Evolutionary conservation across 2,888 invertebrate genomes (phyloP), one percentile per base, ranked within the genome.

Genomic region (Leucoptera coffeella): DNA sequence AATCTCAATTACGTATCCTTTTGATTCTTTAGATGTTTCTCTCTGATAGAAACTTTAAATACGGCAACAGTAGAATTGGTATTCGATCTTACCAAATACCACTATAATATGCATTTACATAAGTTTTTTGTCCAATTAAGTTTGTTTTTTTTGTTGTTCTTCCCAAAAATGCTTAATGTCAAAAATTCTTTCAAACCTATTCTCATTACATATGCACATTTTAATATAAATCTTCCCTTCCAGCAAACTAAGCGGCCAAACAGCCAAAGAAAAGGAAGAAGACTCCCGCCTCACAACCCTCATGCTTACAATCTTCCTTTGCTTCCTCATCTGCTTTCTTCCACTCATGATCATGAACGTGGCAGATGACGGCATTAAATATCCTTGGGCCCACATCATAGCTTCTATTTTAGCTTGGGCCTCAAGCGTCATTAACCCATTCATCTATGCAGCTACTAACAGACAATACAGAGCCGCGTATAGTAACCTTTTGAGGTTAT

Each of bases 331-430:
- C 25, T 91, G 89, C 43, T 93, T 91, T 62, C 73, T 92, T 35
- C 92, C 92, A 0, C 69, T 91, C 28, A 89, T 90, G 84, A 64
- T 92, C 37, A 86, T 84, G 48, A 92, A 92, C 56, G 89, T 92
- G 4, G 77, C 87, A 9, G 89, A 89, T 49, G 89, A 90, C 46
- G 75, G 81, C 34, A 80, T 82, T 31, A 44, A 32, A 4, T 77
- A 75, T 40, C 89, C 91, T 3, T 77, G 79, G 56, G 55, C 89
- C 1, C 90, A 92, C 47, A 81, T 91, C 32, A 67, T 89, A 29
- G 86, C 89, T 1, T 90, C 90, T 0, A 79, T 91, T 27, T 67
- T 90, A 35, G 89, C 91, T 1, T 93, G 92, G 89, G 85, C 88
- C 0, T 90, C 91, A 0, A 85, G 89, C 31, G 90, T 91, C 26